phyloP scores from a whole-genome alignment of 2,888 invertebrate species.

The Apamea epomidion region DNA sequence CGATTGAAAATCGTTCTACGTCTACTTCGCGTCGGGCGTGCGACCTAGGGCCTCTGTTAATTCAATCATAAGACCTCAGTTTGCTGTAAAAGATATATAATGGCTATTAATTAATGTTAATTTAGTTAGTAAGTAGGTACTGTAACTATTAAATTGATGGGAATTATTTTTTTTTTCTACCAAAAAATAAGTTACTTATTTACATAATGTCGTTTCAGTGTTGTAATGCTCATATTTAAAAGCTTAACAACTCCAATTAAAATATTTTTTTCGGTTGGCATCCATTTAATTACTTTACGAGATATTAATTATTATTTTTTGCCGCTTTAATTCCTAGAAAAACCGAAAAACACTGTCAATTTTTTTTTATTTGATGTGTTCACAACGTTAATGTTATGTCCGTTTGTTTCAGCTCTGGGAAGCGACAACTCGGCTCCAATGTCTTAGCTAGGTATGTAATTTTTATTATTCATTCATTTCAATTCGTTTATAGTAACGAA shows the following conservation, averaged over 20 bases:
- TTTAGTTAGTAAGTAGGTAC: neutral
- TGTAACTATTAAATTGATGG: neutral
- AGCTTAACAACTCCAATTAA: neutral
- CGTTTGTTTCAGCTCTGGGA: conserved; percentile 93
- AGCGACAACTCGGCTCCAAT: conserved; percentile 95
- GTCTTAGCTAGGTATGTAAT: conserved; percentile 94
- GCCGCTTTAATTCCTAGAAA: neutral
- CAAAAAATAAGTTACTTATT: neutral
- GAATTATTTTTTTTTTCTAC: neutral
- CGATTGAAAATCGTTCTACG: neutral
- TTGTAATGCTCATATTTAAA: conserved; percentile 11
- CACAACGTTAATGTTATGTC: conserved; percentile 30
- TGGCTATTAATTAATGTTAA: neutral
- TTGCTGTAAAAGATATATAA: neutral
- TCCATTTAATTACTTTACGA: conserved; percentile 14
- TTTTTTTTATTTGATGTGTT: neutral
- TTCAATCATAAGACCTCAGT: conserved; percentile 20
- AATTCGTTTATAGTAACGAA: neutral
- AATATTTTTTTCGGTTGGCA: conserved; percentile 12
- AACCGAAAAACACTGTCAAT: neutral
- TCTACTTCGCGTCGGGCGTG: neutral
- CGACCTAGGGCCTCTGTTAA: neutral
- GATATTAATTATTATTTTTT: conserved; percentile 14
- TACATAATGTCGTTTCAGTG: neutral
- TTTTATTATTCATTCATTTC: neutral